Base-by-base conservation (phyloP, 2,888 invertebrate genomes). In the Scelioninae gen. 2 region DNA sequence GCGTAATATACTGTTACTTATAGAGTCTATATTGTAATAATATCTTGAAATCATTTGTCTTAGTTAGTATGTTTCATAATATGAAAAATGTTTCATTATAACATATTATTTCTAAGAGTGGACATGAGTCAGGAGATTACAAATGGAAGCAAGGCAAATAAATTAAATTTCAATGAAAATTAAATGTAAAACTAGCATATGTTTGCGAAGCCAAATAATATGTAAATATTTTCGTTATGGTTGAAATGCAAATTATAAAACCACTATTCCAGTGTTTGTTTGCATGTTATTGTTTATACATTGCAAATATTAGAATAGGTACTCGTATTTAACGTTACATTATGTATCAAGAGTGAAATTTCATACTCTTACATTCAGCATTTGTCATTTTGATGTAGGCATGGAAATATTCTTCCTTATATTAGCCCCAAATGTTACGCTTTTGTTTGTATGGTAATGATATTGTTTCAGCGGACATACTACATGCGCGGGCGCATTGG, bases 371-470 rank as follows among this genome's bases (percentile, higher is more conserved):
- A 45, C 41, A 33, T 50, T 48, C 16, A 11, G 31, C 15, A 25
- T 28, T 68, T 60, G 45, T 16, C n/a, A 28, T 53, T 43, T 57
- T 57, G 39, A 33, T 18, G 45, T 43, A 33, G 18, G 16, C 31
- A 25, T 6, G 25, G 25, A 25, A 25, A 45, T 39, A 45, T 60
- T 58, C 53, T 57, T 41, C 15, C 19, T 1, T n/a, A 6, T 19
- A 22, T 19, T 19, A 35, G 19, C 60, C 37, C 31, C 25, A 46
- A 53, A 45, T 69, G 41, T 41, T 52, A 13, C 25, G 60, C 41
- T 52, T 60, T 60, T 48, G 60, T 50, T 46, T 55, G 15, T 53
- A 69, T 69, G 46, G 10, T 48, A 50, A 50, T 48, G 13, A 45
- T 45, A 50, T 45, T 58, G 50, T 67, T 39, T 15, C 55, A 55